Conservation (phyloP, 2,888 invertebrate genomes). For the Rhingia rostrata region DNA sequence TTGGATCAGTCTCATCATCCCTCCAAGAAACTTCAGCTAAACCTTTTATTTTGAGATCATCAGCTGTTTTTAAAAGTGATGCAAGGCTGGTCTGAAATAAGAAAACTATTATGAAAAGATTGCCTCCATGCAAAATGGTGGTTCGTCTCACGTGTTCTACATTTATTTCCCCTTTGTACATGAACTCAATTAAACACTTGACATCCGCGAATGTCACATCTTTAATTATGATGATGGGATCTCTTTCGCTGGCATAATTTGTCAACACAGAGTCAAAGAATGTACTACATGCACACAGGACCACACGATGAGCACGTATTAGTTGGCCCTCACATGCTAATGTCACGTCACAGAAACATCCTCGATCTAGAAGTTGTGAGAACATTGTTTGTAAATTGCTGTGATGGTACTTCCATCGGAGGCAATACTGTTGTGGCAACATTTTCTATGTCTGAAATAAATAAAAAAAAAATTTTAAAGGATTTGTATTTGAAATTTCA, state of each 20-base stretch:
- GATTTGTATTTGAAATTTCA: neutral
- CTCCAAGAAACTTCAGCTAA: conserved; percentile 95
- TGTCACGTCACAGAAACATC: conserved; percentile 95
- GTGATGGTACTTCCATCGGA: conserved; percentile 96
- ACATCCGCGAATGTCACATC: conserved; percentile 95
- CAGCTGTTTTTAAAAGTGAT: conserved; percentile 94
- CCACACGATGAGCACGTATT: conserved; percentile 90
- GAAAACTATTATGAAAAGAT: conserved; percentile 65
- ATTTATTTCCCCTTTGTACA: conserved; percentile 98
- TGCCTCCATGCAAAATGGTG: no score
- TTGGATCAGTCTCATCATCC: conserved; percentile 84
- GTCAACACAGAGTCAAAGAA: conserved; percentile 94
- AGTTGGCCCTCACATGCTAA: conserved; percentile 93
- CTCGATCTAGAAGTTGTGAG: conserved; percentile 92
- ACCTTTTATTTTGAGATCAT: conserved; percentile 95
- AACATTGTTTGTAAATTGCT: conserved; percentile 95
- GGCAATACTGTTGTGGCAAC: conserved; percentile 95
- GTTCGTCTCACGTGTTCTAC: conserved; percentile 92
- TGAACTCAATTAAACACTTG: conserved; percentile 94
- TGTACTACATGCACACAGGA: conserved; percentile 95
- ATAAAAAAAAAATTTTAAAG: neutral
- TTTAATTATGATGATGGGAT: conserved; percentile 93
- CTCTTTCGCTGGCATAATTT: conserved; percentile 89
- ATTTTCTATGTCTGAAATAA: conserved; percentile 81
- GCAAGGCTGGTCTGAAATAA: conserved; percentile 90